Conservation (phyloP, 2,888 invertebrate species). For the Pardosa pseudoannulata region DNA sequence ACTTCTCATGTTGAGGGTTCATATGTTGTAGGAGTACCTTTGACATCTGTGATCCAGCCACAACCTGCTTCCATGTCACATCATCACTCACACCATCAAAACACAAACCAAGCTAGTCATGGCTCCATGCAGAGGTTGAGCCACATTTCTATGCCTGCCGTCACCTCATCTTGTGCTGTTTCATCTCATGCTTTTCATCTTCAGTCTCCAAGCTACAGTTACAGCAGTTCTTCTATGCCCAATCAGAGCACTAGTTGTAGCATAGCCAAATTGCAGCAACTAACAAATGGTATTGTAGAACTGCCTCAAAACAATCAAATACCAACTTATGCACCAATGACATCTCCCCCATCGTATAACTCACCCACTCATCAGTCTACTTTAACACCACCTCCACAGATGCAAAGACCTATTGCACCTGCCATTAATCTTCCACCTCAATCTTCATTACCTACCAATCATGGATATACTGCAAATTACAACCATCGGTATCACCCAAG, state of each 20-base stretch:
- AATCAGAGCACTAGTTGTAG: slow-evolving; percentile 82
- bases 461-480: slow-evolving; percentile 76
- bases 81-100: slow-evolving; percentile 69
- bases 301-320: slow-evolving; percentile 81
- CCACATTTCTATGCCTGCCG: slow-evolving; percentile 73
- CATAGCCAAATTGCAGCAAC: slow-evolving; percentile 93
- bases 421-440: slow-evolving; percentile 76
- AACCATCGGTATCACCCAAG: slow-evolving; percentile 74
- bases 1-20: slow-evolving; percentile 80
- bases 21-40: slow-evolving; percentile 79
- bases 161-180: slow-evolving; percentile 74
- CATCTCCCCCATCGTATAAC: slow-evolving; percentile 80
- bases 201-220: slow-evolving; percentile 73
- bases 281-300: slow-evolving; percentile 89
- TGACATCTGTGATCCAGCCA: slow-evolving; percentile 84
- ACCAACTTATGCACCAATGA: slow-evolving; percentile 81
- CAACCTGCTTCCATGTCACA: slow-evolving; percentile 52
- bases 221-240: slow-evolving; percentile 73
- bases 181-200: slow-evolving; percentile 73
- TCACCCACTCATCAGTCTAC: slow-evolving; percentile 78
- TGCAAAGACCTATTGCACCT: slow-evolving; percentile 73
- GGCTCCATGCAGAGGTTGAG: slow-evolving; percentile 69
- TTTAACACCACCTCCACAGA: slow-evolving; percentile 75
- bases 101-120: slow-evolving; percentile 49
- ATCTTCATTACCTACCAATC: slow-evolving; percentile 74